phyloP scores from a whole-genome alignment of 2,888 invertebrate species.

The Folsomia candida region DNA sequence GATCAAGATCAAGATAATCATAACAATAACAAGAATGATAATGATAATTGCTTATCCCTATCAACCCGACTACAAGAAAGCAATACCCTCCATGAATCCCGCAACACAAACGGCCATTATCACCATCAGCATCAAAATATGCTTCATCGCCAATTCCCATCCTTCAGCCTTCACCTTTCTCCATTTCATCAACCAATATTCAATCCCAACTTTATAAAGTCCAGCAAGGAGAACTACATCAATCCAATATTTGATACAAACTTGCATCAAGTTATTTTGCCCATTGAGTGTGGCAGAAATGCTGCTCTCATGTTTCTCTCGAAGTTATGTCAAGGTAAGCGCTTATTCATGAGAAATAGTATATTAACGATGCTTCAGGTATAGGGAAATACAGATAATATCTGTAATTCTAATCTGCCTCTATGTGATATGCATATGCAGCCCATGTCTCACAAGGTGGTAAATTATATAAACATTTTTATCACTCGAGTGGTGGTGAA shows the following conservation, averaged over 20 bases:
- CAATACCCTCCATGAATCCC: neutral
- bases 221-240: conserved; percentile 41
- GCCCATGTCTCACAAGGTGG: no score
- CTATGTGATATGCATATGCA: no score
- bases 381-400: no score
- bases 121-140: no score
- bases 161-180: neutral
- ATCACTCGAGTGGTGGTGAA: no score
- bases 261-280: conserved; percentile 40
- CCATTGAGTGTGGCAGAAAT: conserved; percentile 49
- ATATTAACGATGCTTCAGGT: no score
- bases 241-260: conserved; percentile 39
- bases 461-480: no score
- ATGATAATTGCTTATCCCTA: neutral
- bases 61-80: neutral
- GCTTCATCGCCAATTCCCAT: no score
- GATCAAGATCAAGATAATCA: neutral
- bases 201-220: conserved; percentile 35
- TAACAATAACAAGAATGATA: neutral
- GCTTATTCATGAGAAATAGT: no score
- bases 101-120: neutral
- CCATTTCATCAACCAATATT: conserved; percentile 18
- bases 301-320: conserved; percentile 53
- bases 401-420: no score
- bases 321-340: conserved; percentile 55